These are phyloP conservation scores for Dolichallabes microphthalmus DNA, from an alignment of 2,113 vertebrate species.

Conservation along the genomic window DNA sequence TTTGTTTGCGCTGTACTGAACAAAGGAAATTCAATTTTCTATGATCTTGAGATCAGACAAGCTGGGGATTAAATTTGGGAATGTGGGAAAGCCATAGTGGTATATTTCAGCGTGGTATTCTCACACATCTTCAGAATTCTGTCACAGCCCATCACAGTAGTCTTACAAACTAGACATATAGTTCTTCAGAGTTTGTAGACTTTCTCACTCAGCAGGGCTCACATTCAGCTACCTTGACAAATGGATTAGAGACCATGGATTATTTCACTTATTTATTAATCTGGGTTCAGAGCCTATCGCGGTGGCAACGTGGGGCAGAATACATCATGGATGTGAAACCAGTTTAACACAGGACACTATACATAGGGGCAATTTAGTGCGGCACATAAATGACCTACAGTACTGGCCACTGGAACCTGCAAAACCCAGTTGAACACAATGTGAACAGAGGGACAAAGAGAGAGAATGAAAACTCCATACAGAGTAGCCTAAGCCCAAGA, in stretches of 20 bases:
- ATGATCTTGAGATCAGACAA: no score
- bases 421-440: not conserved
- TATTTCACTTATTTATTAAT: not conserved
- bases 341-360: not conserved
- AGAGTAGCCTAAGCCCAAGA: not conserved
- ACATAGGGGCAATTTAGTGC: not conserved
- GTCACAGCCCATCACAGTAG: no score
- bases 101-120: no score
- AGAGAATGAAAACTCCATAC: constrained; percentile 2
- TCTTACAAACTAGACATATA: not conserved
- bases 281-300: not conserved
- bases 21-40: no score
- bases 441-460: not conserved
- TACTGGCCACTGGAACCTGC: no score
- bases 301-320: not conserved
- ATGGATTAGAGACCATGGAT: not conserved
- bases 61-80: no score
- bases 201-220: not conserved
- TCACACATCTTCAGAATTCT: no score
- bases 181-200: not conserved
- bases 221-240: not conserved
- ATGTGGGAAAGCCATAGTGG: no score
- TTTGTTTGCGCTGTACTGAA: no score
- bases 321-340: not conserved
- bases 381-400: not conserved